Evolutionary conservation across 2,888 invertebrate species (phyloP), one percentile per base, ranked within the genome.

Genomic region (Spisula solida): DNA sequence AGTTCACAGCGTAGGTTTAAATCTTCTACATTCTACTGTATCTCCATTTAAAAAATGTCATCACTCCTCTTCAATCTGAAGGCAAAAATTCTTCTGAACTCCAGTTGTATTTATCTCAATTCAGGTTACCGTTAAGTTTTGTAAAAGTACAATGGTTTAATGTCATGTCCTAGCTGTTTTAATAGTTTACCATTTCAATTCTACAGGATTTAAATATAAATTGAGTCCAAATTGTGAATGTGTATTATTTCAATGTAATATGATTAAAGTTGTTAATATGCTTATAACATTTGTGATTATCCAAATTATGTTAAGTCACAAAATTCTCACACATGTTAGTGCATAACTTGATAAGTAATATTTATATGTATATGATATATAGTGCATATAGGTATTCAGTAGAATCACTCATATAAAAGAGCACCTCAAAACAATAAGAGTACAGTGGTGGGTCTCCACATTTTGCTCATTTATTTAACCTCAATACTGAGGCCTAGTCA

Each of bases 11-110:
- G 41, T 41, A 41, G 41, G 41, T 51, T 51, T 16, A 51, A 51
- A 14, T 51, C 51, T 12, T 51, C 6, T 51, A 12, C 51, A 1
- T 16, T 10, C 6, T 51, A 51, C 12, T 31, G 75, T 75, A 75
- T 75, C 75, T 75, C 75, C 34, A 75, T 31, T 75, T 31, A 20
- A 75, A 75, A 75, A 18, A 75, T 75, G 75, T 75, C 31, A 25
- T 16, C 75, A 29, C 31, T 34, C 8, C 31, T 31, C 34, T 75
- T 31, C 16, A 75, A 31, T n/a, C n/a, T 16, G 10, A 31, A 18
- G 12, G 34, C 31, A 75, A 34, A 18, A 34, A 31, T 75, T 75
- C 75, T 25, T 75, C n/a, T 70, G 70, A 70, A 31, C 16, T 4
- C 12, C 34, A 18, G 8, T 0, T 31, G 5, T 75, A 75, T 25